These are phyloP conservation scores for Chrysolina haemoptera DNA, from an alignment of 2,888 invertebrate genomes.

Conservation along the genomic window DNA sequence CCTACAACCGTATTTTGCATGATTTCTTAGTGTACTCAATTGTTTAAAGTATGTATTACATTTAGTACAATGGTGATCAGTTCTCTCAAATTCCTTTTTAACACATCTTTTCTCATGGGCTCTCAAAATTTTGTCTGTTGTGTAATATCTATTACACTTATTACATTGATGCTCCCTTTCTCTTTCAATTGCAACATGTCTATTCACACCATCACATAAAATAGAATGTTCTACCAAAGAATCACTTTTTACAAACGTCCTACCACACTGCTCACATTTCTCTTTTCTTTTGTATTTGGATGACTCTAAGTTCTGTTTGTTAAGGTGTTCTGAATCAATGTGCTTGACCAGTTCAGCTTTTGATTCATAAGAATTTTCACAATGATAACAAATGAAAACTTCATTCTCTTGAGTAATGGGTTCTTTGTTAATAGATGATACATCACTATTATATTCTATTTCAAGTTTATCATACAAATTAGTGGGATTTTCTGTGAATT, in stretches of 20 bases:
- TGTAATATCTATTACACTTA: conserved; percentile 51
- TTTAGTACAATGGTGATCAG: conserved; percentile 44
- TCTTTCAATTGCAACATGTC: conserved; percentile 39
- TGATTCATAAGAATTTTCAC: conserved; percentile 44
- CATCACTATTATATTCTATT: conserved; percentile 33
- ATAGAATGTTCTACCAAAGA: conserved; percentile 42
- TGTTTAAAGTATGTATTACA: conserved; percentile 45
- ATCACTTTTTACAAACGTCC: conserved; percentile 43
- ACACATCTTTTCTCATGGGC: conserved; percentile 50
- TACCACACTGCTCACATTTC: conserved; percentile 45
- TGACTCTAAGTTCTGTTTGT: conserved; percentile 33
- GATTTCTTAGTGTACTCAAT: conserved; percentile 39
- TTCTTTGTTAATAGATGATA: conserved; percentile 28
- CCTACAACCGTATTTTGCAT: conserved; percentile 44
- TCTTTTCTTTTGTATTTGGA: conserved; percentile 43
- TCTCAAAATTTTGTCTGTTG: conserved; percentile 53
- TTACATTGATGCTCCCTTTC: conserved; percentile 45
- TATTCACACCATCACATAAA: conserved; percentile 46
- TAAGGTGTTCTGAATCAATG: conserved; percentile 42
- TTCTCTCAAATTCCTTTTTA: conserved; percentile 37
- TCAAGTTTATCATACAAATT: conserved; percentile 34
- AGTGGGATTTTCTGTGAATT: conserved; percentile 27
- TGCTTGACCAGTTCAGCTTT: conserved; percentile 50
- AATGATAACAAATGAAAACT: conserved; percentile 50
- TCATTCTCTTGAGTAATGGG: conserved; percentile 22